Base-by-base conservation (phyloP, 1,140 invertebrate species). In the Probaryconus sp. region DNA sequence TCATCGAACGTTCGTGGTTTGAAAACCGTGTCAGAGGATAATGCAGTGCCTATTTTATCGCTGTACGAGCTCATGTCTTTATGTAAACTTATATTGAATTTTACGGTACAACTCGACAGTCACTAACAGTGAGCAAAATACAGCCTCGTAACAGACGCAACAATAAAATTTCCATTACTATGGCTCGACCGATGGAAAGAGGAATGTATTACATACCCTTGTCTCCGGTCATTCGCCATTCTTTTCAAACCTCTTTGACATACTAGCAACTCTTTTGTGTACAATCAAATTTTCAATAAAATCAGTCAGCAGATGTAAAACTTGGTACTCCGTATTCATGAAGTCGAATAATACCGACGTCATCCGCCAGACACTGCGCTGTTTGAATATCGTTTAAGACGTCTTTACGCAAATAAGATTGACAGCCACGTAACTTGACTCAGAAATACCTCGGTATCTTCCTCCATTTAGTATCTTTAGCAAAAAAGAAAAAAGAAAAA, bases 81-180 rank as follows among this genome's bases (percentile, higher is more conserved):
- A 38, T 67, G 40, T 31, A 3, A 24, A 67, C 42, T 67, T 56
- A 35, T 16, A 67, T 56, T 28, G 38, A 42, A 28, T 42, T 63
- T 63, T 42, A 63, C 48, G 38, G 38, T 43, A 50, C 21, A 61
- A 35, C 30, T 30, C n/a, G 30, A 65, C 48, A 38, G 18, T 13
- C 3, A 20, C 14, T 31, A 56, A 56, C 47, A 13, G 51, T 6
- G 35, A 33, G 51, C 31, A 58, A 33, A 50, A 50, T 55, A 33
- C 24, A 40, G 18, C 31, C 26, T 47, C 24, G 50, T 42, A 55
- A 38, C 61, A 33, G 50, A 30, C 40, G 20, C 28, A 47, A 65
- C 50, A 55, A 65, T 65, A 47, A 65, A 55, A 65, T 65, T 65
- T 65, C 61, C 61, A 65, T 65, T 38, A 58, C 64, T 68, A 68